Base-by-base conservation (phyloP, 2,797 vertebrate genomes). In the Champsocephalus gunnari region DNA sequence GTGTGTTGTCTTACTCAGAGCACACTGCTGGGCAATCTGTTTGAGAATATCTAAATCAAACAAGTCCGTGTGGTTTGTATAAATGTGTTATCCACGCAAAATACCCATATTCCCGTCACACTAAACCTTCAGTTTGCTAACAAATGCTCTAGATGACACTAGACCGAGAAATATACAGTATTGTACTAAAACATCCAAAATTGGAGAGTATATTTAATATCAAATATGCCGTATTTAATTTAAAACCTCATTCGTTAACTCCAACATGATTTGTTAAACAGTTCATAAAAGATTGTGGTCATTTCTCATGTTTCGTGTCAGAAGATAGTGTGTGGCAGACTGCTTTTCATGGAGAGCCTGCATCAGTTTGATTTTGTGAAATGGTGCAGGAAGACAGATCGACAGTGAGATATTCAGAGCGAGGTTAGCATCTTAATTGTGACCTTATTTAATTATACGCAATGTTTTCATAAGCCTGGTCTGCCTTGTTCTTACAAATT, bases 361-460 rank as follows among this genome's bases (percentile, higher is more conserved):
- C 62, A 67, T 69, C 34, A 41, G 50, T 66, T 65, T 58, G 58
- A 69, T 73, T 60, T 47, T 65, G 53, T 59, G 58, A 51, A 16
- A 38, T 12, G 9, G 12, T 2, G 55, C 21, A 8, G 21, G 56
- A 21, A 66, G 54, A 41, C 32, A 68, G 56, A 75, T 65, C 45
- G 41, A 34, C 14, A 16, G n/a, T 45, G 38, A 82, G 61, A 70
- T 64, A 68, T 41, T 3, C 56, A 13, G 73, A 83, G 66, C 24
- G 19, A 13, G 66, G 49, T 17, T 68, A 62, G 72, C 63, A 74
- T 89, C 57, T 72, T 73, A 80, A 82, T 54, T 84, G 56, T 78
- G 77, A 86, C 78, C 86, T 87, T 74, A 5, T 82, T 83, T 73
- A 81, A 77, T 55, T 70, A 59, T 81, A 75, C 66, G 75, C 84